These are phyloP conservation scores for Heliothis subflexa DNA, from an alignment of 1,140 invertebrate species.

Conservation along the genomic window DNA sequence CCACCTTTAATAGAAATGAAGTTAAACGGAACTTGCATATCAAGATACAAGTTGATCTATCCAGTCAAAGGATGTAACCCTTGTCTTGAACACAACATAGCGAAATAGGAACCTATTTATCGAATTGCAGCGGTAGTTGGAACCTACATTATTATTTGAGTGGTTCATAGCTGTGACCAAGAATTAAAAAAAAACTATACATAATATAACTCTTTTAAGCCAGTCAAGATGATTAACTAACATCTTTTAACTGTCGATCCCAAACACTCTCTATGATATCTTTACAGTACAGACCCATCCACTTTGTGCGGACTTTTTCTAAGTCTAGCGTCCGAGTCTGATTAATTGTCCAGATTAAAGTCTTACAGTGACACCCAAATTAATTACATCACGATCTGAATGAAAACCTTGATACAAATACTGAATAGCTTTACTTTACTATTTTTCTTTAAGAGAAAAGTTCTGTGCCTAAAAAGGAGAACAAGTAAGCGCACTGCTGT, in stretches of 20 bases:
- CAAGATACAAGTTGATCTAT: neutral
- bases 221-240: neutral
- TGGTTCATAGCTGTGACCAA: no score
- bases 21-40: slow-evolving; percentile 16
- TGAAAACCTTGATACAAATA: slow-evolving; percentile 10
- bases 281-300: neutral
- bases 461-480: neutral
- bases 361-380: slow-evolving; percentile 9
- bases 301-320: slow-evolving; percentile 13
- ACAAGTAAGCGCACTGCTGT: neutral
- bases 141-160: no score
- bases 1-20: slow-evolving; percentile 54
- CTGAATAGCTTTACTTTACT: neutral
- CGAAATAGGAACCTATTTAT: no score
- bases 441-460: neutral
- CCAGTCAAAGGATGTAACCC: neutral
- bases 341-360: slow-evolving; percentile 27
- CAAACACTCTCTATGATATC: slow-evolving; percentile 15
- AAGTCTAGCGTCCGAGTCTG: slow-evolving; percentile 15
- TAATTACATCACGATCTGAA: slow-evolving; percentile 7
- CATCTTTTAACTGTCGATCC: neutral
- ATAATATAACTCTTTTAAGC: neutral
- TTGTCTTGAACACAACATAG: no score
- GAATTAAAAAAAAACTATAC: no score
- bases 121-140: no score